Conservation (phyloP, 2,113 vertebrate genomes). For the Brachyhypopomus gauderio region DNA sequence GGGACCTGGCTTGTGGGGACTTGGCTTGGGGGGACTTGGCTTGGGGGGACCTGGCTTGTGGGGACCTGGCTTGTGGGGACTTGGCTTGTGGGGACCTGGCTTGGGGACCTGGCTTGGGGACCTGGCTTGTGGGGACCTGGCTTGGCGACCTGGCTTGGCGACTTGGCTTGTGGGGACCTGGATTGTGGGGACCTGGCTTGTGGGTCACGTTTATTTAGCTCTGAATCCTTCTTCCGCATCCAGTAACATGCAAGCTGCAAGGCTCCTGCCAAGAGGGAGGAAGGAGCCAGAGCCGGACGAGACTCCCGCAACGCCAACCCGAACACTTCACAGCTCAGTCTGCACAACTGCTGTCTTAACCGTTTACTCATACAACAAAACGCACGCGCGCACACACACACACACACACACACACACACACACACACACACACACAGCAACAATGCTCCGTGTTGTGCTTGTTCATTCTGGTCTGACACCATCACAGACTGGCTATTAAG, state of each 20-base stretch:
- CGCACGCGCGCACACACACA: slow-evolving; percentile 15
- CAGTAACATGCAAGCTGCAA: slow-evolving; percentile 67
- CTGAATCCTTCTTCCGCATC: slow-evolving; percentile 67
- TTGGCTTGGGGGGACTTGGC: too few relatives aligned
- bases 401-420: background rate
- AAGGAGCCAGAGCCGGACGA: slow-evolving; percentile 52
- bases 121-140: too few relatives aligned
- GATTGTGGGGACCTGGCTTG: slow-evolving; percentile 47
- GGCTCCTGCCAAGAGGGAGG: slow-evolving; percentile 61
- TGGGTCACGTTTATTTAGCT: slow-evolving; percentile 71
- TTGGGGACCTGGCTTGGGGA: too few relatives aligned
- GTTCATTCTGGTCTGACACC: background rate
- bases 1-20: too few relatives aligned
- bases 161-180: too few relatives aligned
- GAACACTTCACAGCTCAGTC: background rate
- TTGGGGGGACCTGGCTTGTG: slow-evolving; percentile 50
- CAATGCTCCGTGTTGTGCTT: background rate
- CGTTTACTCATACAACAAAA: background rate
- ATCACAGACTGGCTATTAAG: background rate
- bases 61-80: background rate
- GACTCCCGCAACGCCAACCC: slow-evolving; percentile 39
- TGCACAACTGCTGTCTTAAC: background rate
- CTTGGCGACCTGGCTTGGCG: too few relatives aligned
- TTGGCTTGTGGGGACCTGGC: too few relatives aligned
- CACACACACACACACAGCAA: background rate